These are phyloP conservation scores for Epinephelus moara DNA, from an alignment of 2,113 vertebrate genomes.

Conservation along the genomic window DNA sequence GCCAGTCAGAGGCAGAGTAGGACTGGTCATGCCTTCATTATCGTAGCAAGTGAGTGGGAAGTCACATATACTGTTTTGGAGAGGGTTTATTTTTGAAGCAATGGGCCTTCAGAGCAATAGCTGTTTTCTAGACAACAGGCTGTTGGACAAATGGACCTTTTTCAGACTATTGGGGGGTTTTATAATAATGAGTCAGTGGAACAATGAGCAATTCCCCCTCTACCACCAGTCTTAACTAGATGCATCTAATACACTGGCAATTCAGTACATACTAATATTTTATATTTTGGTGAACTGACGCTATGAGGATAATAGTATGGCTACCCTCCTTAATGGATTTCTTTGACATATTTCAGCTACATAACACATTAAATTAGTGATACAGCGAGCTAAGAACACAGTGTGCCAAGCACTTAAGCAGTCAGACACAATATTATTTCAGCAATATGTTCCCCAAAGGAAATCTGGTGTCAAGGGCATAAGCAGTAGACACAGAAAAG, in stretches of 20 bases:
- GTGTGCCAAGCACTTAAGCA: conserved; percentile 23
- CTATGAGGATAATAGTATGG: neutral
- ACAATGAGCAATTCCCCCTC: too few relatives aligned
- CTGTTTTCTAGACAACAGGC: too few relatives aligned
- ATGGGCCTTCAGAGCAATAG: too few relatives aligned
- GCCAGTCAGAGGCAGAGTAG: too few relatives aligned
- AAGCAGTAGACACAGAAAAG: conserved; percentile 26
- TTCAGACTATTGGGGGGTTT: too few relatives aligned
- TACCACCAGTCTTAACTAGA: too few relatives aligned
- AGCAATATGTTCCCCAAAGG: conserved; percentile 18
- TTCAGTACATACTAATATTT: neutral
- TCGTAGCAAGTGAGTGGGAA: too few relatives aligned
- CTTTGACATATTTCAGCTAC: neutral
- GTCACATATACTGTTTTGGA: too few relatives aligned
- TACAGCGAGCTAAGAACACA: conserved; percentile 6
- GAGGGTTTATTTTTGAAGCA: too few relatives aligned
- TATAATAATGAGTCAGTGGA: too few relatives aligned
- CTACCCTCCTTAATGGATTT: neutral
- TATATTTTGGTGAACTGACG: neutral
- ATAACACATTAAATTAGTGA: conserved; percentile 3
- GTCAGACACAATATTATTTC: conserved; percentile 22
- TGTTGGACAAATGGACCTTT: too few relatives aligned
- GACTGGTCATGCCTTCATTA: too few relatives aligned
- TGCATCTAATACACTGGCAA: neutral
- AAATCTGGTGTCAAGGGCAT: conserved; percentile 46